Evolutionary conservation across 2,888 invertebrate genomes (phyloP).

Genomic region (Drosophila leonis): DNA sequence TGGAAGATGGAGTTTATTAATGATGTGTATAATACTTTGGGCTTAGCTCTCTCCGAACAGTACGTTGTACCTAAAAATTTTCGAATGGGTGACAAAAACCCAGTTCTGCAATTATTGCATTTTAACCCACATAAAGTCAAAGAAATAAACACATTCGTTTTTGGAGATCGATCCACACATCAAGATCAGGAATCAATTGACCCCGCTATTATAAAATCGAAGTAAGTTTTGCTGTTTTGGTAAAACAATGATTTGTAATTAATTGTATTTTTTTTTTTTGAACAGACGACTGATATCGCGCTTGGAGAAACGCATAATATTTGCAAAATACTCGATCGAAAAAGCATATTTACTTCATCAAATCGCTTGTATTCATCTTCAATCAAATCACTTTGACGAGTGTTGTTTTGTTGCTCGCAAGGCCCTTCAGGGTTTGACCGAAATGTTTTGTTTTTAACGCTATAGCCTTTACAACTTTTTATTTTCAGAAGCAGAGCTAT

Average conservation of each 20-base stretch:
- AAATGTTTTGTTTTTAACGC: background rate
- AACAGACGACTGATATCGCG: slow-evolving; percentile 64
- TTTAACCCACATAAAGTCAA: slow-evolving; percentile 56
- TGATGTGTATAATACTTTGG: slow-evolving; percentile 83
- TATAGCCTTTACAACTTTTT: background rate
- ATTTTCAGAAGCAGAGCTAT: slow-evolving; percentile 65
- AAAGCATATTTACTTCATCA: slow-evolving; percentile 78
- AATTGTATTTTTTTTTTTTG: background rate
- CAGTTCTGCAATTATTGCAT: background rate
- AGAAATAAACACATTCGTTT: slow-evolving; percentile 71
- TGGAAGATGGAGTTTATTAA: slow-evolving; percentile 84
- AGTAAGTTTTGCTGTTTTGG: slow-evolving; percentile 15
- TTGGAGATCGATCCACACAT: slow-evolving; percentile 82
- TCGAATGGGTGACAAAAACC: slow-evolving; percentile 37
- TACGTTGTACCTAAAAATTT: slow-evolving; percentile 48
- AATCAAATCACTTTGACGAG: slow-evolving; percentile 74
- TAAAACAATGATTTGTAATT: background rate
- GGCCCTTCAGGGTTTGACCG: slow-evolving; percentile 52
- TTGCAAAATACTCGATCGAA: slow-evolving; percentile 79
- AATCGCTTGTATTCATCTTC: slow-evolving; percentile 72
- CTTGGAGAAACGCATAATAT: slow-evolving; percentile 77
- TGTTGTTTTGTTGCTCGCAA: slow-evolving; percentile 76
- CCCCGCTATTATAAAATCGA: slow-evolving; percentile 11
- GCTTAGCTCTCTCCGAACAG: slow-evolving; percentile 74
- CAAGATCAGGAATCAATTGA: slow-evolving; percentile 65